Evolutionary conservation across 2,797 vertebrate genomes (phyloP).

Genomic region (Tangara arthus): DNA sequence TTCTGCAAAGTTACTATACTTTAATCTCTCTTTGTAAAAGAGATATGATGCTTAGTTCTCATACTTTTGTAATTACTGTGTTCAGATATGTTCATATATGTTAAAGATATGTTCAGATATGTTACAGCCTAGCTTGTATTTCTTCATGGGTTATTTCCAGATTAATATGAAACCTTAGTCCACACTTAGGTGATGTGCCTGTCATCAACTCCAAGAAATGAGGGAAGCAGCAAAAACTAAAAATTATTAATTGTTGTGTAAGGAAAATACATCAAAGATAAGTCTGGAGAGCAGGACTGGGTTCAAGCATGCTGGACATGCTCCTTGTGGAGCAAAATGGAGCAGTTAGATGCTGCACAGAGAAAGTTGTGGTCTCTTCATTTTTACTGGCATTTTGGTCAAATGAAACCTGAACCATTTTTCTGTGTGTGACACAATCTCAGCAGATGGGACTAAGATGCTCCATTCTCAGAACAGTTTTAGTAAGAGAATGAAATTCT

Average conservation of each 20-base stretch:
- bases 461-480: not conserved
- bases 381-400: not conserved
- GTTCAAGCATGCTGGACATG: fast-evolving
- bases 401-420: not conserved
- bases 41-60: not conserved
- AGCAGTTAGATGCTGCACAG: not conserved
- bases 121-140: not conserved
- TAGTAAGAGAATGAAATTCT: not conserved
- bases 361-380: not conserved
- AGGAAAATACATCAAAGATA: not conserved
- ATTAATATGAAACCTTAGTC: not conserved
- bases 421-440: not conserved
- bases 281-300: not conserved
- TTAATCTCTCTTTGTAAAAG: not conserved
- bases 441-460: not conserved
- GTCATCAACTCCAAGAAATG: not conserved
- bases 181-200: not conserved
- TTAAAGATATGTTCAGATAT: too few species aligned
- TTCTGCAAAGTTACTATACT: not conserved
- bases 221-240: not conserved
- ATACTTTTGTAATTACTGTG: not conserved
- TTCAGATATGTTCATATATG: not conserved
- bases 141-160: not conserved
- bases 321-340: not conserved
- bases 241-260: not conserved